Conservation (phyloP, 2,888 invertebrate species). For the Hanleya hanleyi region DNA sequence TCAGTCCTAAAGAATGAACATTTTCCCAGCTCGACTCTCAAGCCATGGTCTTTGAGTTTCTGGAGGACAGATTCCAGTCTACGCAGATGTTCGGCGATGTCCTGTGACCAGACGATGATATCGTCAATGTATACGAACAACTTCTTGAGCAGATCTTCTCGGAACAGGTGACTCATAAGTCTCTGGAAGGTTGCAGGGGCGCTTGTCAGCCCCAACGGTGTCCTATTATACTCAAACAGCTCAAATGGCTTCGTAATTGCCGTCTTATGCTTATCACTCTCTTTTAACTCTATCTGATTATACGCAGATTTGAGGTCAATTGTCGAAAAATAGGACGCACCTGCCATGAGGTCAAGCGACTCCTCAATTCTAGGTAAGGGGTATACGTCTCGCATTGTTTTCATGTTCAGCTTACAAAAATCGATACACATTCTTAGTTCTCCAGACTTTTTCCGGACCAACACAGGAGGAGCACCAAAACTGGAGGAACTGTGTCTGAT, state of each 20-base stretch:
- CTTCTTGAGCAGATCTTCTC: conserved; percentile 14
- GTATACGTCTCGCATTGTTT: too few relatives aligned
- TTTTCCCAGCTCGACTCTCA: conserved; percentile 34
- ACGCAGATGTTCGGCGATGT: conserved; percentile 21
- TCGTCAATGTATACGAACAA: conserved; percentile 26
- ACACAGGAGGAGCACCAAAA: conserved; percentile 39
- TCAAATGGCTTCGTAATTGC: conserved; percentile 30
- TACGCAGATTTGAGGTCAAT: conserved; percentile 24
- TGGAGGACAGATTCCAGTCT: conserved; percentile 25
- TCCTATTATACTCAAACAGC: too few relatives aligned
- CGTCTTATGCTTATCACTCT: conserved; percentile 32
- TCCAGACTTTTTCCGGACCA: conserved; percentile 38
- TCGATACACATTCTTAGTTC: conserved; percentile 28
- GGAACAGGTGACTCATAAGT: conserved; percentile 29
- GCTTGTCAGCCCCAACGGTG: conserved; percentile 16
- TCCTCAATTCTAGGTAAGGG: too few relatives aligned
- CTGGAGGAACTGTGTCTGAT: conserved; percentile 7
- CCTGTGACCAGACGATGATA: conserved; percentile 21
- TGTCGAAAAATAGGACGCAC: conserved; percentile 23
- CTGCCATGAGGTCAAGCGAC: conserved; percentile 32
- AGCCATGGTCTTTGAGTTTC: conserved; percentile 20
- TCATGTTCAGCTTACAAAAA: conserved; percentile 32
- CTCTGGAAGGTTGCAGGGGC: conserved; percentile 21
- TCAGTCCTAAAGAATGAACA: conserved; percentile 30
- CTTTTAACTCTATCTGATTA: conserved; percentile 23